Evolutionary conservation across 1,140 invertebrate genomes (phyloP), one percentile per base, ranked within the genome.

Genomic region (Habropoda laboriosa): DNA sequence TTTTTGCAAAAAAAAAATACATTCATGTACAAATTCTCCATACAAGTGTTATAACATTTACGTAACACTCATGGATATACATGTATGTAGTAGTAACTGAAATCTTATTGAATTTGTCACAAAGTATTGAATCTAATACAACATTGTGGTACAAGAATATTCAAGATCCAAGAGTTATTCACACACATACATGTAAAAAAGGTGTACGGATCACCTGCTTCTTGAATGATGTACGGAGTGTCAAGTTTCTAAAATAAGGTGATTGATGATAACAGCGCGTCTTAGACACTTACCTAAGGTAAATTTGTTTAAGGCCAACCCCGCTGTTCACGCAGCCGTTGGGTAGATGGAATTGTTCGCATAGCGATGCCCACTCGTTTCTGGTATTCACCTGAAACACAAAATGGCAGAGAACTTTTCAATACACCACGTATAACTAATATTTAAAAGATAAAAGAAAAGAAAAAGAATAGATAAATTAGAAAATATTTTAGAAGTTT

Each of bases 231-330:
- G 71, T 18, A 55, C 60, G 18, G 3, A 3, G 21, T n/a, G n/a
- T n/a, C n/a, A n/a, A 21, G 38, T 7, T 42, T n/a, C 38, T 75
- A 24, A 75, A 55, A 66, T 35, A 55, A 75, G 27, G 24, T 66
- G 74, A 76, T 57, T 6, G 61, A 75, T 64, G 58, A 12, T 38
- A 21, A 45, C 10, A 42, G 42, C 45, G n/a, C 35, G 49, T 66
- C 27, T 35, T n/a, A 40, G n/a, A 13, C 32, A 95, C 94, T 95
- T 95, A 97, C 94, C 97, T 96, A 78, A 97, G 94, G 92, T 98
- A 99, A 84, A 98, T 96, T 92, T 97, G 96, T 91, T 98, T 97
- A 40, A 99, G 94, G 67, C 97, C 96, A 55, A 98, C 96, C 66
- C 96, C 96, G 70, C 96, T 96, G 94, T 98, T 98, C 24, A 97